These are phyloP conservation scores for Hydropsyche betteni DNA, from an alignment of 2,888 invertebrate genomes.

Conservation along the genomic window DNA sequence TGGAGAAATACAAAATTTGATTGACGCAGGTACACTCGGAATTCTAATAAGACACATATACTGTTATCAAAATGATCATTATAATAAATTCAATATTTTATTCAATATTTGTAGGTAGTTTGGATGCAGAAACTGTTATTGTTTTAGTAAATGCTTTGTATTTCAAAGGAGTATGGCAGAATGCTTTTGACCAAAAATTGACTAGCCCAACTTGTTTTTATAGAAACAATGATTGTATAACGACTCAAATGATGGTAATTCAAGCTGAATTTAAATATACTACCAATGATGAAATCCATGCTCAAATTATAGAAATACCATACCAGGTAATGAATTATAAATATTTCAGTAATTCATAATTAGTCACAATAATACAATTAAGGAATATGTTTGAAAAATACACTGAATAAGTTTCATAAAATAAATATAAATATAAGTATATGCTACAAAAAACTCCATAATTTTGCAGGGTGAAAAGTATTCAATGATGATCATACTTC, in stretches of 20 bases:
- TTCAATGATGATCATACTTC: conserved; percentile 72
- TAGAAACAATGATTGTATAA: conserved; percentile 59
- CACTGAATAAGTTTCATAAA: too few relatives aligned
- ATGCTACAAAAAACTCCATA: too few relatives aligned
- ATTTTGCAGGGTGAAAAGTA: conserved; percentile 51
- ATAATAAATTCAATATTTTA: neutral
- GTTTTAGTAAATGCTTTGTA: conserved; percentile 71
- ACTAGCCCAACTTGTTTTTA: conserved; percentile 68
- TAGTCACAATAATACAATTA: too few relatives aligned
- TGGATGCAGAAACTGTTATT: conserved; percentile 63
- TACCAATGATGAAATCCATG: conserved; percentile 63
- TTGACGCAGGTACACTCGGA: conserved; percentile 62
- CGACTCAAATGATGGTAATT: conserved; percentile 70
- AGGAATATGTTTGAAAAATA: too few relatives aligned
- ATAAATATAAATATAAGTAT: conserved; percentile 8
- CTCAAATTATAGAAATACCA: conserved; percentile 72
- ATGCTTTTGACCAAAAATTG: conserved; percentile 64
- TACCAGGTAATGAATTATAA: conserved; percentile 65
- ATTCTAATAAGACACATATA: conserved; percentile 20
- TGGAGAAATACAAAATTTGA: conserved; percentile 65
- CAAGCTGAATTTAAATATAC: conserved; percentile 68
- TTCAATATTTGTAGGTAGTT: conserved; percentile 57
- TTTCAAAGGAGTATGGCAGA: conserved; percentile 73
- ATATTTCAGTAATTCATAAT: too few relatives aligned
- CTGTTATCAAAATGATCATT: conserved; percentile 5